These are phyloP conservation scores for Phrixothrix hirtus DNA, from an alignment of 2,888 invertebrate genomes.

Conservation along the genomic window DNA sequence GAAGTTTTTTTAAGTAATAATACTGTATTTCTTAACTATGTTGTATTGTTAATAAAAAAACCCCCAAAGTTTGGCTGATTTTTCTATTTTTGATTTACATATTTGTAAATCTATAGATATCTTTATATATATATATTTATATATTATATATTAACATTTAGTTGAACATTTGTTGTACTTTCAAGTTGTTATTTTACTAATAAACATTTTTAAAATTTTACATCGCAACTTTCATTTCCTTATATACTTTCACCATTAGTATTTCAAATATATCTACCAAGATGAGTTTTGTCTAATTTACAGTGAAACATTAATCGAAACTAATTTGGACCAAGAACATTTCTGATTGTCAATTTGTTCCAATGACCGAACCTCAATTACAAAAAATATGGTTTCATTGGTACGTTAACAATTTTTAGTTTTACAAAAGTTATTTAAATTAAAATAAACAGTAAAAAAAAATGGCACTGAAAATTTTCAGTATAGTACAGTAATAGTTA, in stretches of 20 bases:
- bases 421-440: too few species aligned
- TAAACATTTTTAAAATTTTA: background rate
- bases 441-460: too few species aligned
- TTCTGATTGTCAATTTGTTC: too few species aligned
- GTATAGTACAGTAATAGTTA: too few species aligned
- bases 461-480: too few species aligned
- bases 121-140: too few species aligned
- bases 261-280: background rate
- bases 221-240: background rate
- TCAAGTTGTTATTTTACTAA: background rate
- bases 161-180: background rate
- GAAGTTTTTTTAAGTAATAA: conserved; percentile 17
- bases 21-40: conserved; percentile 21
- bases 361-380: too few species aligned
- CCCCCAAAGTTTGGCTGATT: conserved; percentile 15
- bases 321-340: too few species aligned
- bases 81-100: background rate
- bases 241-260: background rate
- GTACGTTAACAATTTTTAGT: too few species aligned
- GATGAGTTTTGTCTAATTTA: too few species aligned
- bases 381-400: background rate
- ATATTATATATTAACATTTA: too few species aligned
- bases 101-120: conserved; percentile 2
- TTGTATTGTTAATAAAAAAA: conserved; percentile 10
- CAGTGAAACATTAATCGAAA: too few species aligned